These are phyloP conservation scores for Oedothorax gibbosus DNA, from an alignment of 1,140 invertebrate genomes.

Conservation along the genomic window DNA sequence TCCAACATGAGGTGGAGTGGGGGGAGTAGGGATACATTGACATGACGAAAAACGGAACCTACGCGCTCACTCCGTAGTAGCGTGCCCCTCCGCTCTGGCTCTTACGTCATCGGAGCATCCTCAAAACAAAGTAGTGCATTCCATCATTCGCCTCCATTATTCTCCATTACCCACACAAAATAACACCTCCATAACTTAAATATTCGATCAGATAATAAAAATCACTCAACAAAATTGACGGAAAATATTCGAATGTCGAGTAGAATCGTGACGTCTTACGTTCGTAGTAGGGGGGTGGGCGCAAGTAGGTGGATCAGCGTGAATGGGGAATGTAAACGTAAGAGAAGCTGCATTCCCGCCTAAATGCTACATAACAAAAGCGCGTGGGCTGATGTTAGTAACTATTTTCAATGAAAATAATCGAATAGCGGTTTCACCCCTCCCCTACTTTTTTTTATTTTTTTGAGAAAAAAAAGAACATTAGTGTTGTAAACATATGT, in stretches of 20 bases:
- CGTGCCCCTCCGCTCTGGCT: slow-evolving; percentile 38
- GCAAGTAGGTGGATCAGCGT: slow-evolving; percentile 21
- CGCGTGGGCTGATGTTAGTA: slow-evolving; percentile 48
- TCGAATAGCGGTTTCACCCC: background rate
- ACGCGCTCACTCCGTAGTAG: slow-evolving; percentile 49
- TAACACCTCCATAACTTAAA: no score
- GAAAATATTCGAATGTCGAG: no score
- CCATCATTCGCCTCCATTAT: no score
- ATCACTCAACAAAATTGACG: no score
- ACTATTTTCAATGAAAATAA: slow-evolving; percentile 37
- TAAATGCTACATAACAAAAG: slow-evolving; percentile 60
- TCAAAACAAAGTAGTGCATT: background rate
- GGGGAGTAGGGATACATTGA: slow-evolving; percentile 56
- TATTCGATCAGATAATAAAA: no score
- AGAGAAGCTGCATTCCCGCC: slow-evolving; percentile 56
- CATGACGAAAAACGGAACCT: slow-evolving; percentile 26
- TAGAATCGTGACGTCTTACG: slow-evolving; percentile 31
- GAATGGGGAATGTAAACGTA: slow-evolving; percentile 61
- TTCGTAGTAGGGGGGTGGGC: slow-evolving; percentile 40
- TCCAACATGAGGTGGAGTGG: slow-evolving; percentile 45
- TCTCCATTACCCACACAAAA: background rate
- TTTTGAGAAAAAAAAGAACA: no score
- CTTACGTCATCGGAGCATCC: background rate
- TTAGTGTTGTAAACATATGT: no score
- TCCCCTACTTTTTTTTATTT: no score